Base-by-base conservation (phyloP, 2,888 invertebrate genomes). In the Acanthoscelides obtectus region DNA sequence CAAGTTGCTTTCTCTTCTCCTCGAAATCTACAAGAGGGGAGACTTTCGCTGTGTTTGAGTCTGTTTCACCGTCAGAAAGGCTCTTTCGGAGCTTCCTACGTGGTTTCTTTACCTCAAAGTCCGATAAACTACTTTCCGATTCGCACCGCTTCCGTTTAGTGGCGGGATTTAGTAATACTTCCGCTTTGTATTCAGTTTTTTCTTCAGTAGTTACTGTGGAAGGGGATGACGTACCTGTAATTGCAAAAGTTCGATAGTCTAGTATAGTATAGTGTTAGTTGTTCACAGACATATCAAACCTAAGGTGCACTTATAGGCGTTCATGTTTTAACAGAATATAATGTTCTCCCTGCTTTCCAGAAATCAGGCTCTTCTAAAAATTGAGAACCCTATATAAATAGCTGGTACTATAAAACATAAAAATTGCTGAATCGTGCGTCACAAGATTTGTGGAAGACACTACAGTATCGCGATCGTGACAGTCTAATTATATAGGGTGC, bases 51-150 rank as follows among this genome's bases (percentile, higher is more conserved):
- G 5, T 45, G 12, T 45, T 45, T 3, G 45, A 45, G 17, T 45
- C 45, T 1, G 45, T 45, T 45, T 45, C 45, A 17, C 45, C 45
- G 12, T 71, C 71, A 22, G 68, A 66, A 45, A 45, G 45, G 45
- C 45, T 45, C 17, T 45, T 45, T 45, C 45, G 67, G 69, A 45
- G 45, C 45, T 45, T 45, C 45, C 45, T 45, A 74, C 76, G 78
- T 22, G 74, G 72, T 73, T 77, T 79, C 77, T 77, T 79, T 65
- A 72, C 70, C 64, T 76, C 81, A 69, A 73, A 76, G 72, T 81
- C 81, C 12, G 81, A 81, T 22, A 80, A 69, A 73, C 81, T 81
- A 76, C 82, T 82, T 71, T 82, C 82, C 1, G 82, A 82, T n/a
- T 73, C 68, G 67, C 75, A 75, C 45, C 81, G 75, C 72, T 81